Evolutionary conservation across 1,140 invertebrate species (phyloP), one percentile per base, ranked within the genome.

Genomic region (Caerostris darwini): DNA sequence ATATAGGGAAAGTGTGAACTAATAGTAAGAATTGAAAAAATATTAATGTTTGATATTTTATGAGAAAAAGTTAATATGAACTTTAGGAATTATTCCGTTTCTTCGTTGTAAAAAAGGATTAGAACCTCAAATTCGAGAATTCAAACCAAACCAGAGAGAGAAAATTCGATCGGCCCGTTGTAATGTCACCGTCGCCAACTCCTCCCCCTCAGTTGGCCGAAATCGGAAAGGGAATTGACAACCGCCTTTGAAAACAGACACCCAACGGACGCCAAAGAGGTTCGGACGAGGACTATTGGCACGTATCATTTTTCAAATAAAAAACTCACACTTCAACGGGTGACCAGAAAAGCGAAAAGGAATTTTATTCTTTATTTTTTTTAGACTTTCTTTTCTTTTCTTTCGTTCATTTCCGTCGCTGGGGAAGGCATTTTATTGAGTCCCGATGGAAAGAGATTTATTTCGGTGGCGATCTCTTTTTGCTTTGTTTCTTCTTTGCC

Each of bases 281-380:
- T 34, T 54, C 82, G 19, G 82, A 57, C 82, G 82, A 17, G 54
- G 57, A 57, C 82, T 85, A 85, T 85, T 85, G 82, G 57, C 82
- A 85, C 82, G 82, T 85, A 56, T 58, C 82, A 85, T 85, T 85
- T 85, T 85, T 85, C 82, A 85, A 85, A 58, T 57, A 85, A 57
- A 85, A 77, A 77, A 77, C 34, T 77, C 12, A 12, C 69, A 12
- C 69, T 34, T 34, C 69, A 12, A 34, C 69, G n/a, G 34, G 14
- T 67, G 61, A 14, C 61, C 61, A 67, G 61, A 67, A 67, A 67
- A 67, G 17, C 69, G 69, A 77, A 77, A 77, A 34, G 50, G 69
- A 77, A 77, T 34, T 77, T 34, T 19, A 77, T 77, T 77, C 50
- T 69, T 77, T 10, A 12, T 34, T 77, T 34, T 34, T 77, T 34